Evolutionary conservation across 1,140 invertebrate species (phyloP), one percentile per base, ranked within the genome.

Genomic region (Platorchestia sp.): DNA sequence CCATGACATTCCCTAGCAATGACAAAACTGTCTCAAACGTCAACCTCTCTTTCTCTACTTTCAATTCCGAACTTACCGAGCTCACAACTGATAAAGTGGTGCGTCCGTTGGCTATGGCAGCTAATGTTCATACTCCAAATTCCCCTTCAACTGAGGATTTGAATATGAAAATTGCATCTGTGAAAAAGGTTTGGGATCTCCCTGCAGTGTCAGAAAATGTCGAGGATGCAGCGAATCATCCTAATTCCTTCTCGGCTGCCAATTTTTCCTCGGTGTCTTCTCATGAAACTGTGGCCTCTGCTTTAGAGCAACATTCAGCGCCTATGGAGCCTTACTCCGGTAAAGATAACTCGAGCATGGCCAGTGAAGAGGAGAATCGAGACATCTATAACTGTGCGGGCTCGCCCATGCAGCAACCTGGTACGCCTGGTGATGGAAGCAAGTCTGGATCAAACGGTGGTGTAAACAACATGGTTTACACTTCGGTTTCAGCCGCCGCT

Each of bases 141-240:
- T 98, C 98, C 16, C 98, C 98, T 22, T 98, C 98, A 0, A 98
- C 98, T 40, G 98, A 98, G 51, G 99, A 99, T 97, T 98, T 99
- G 27, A 99, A 99, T 97, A 98, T 99, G 97, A 99, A 99, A 97
- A 99, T 99, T 96, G 98, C 98, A 16, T 99, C 98, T 95, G 99
- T 99, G 7, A 99, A 99, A 97, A 99, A 97, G 97, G 97, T 98
- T 27, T 99, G 98, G 98, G 98, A 99, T 95, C 97, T 98, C 86
- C 97, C 98, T 93, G 95, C 98, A 27, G 98, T 98, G 0, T 97
- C 98, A 95, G 98, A 98, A 95, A 98, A 98, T 96, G 97, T 97
- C 87, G 97, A 97, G 96, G 97, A 97, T 95, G 97, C 98, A 95
- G 97, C 96, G 5, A 97, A 45, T 93, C 91, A 96, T 95, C 97